phyloP scores from a whole-genome alignment of 2,888 invertebrate genomes.

The Ellobium chinense region DNA sequence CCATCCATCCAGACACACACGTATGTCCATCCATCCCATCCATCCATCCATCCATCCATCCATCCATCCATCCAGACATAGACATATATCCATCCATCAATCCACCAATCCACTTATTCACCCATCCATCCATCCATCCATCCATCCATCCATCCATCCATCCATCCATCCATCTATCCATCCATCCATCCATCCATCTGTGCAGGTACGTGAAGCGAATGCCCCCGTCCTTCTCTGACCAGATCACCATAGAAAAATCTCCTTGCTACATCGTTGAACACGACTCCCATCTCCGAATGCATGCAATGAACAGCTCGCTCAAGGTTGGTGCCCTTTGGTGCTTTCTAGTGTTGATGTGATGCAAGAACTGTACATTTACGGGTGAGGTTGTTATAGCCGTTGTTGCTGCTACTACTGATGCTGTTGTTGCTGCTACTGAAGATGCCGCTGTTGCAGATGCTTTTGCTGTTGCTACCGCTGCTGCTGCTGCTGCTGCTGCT shows the following conservation, averaged over 20 bases:
- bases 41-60: no score
- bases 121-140: not conserved
- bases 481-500: not conserved
- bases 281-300: constrained; percentile 95
- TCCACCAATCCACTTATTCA: not conserved
- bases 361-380: not conserved
- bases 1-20: no score
- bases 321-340: constrained; percentile 77
- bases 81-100: not conserved
- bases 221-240: constrained; percentile 94
- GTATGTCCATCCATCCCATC: no score
- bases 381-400: not conserved
- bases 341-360: not conserved
- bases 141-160: not conserved
- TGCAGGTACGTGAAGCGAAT: constrained; percentile 93
- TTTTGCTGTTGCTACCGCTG: not conserved
- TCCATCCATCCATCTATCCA: not conserved
- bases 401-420: not conserved
- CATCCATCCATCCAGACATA: no score
- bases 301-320: constrained; percentile 95
- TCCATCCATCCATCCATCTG: not conserved
- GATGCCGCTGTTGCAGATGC: not conserved
- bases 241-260: constrained; percentile 97
- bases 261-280: constrained; percentile 98
- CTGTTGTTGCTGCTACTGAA: not conserved